Conservation (phyloP, 2,888 invertebrate species). For the Cenopis cana region DNA sequence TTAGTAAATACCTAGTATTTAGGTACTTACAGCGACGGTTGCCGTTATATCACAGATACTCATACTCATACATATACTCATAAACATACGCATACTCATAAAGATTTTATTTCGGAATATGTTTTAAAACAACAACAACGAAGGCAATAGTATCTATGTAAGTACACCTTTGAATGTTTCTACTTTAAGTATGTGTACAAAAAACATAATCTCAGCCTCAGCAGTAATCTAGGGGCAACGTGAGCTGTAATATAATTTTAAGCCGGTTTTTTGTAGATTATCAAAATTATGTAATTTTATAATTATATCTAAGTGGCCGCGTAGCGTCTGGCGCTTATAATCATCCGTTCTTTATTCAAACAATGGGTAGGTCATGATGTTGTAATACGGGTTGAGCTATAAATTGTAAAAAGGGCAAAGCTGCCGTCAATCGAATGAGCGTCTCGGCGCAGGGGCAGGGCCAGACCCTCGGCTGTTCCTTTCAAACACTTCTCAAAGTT, state of each 20-base stretch:
- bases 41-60: background rate
- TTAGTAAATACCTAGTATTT: background rate
- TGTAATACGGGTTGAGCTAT: conserved; percentile 68
- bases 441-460: conserved; percentile 59
- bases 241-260: conserved; percentile 14
- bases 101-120: background rate
- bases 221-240: conserved; percentile 7
- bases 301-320: conserved; percentile 27
- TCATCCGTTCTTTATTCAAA: conserved; percentile 54
- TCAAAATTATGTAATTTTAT: conserved; percentile 27
- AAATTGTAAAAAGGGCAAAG: conserved; percentile 67
- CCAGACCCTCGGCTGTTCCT: conserved; percentile 51
- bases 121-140: too few species aligned
- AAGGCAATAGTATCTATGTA: too few species aligned
- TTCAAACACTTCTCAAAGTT: conserved; percentile 56
- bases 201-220: background rate
- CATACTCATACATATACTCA: background rate
- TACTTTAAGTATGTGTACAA: background rate
- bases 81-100: background rate
- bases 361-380: conserved; percentile 65
- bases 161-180: background rate
- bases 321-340: conserved; percentile 38
- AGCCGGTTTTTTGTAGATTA: conserved; percentile 16
- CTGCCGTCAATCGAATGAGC: conserved; percentile 60
- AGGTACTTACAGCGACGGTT: background rate